A percentile compares a stretch with the other conserved stretches of the same genome.
phyloP scores from a whole-genome alignment of 2,888 invertebrate species.

The Orchesella flavescens region DNA sequence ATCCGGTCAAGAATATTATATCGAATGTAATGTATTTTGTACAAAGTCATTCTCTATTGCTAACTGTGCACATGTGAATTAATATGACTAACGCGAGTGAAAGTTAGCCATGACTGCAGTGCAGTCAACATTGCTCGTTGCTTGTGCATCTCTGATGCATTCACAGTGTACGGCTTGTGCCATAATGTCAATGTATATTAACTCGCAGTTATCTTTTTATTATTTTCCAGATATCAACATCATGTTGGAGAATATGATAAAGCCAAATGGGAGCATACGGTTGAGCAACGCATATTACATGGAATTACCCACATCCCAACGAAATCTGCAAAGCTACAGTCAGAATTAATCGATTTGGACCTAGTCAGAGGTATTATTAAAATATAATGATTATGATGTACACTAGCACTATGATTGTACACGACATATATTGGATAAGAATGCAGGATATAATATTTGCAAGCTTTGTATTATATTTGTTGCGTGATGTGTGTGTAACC shows the following conservation, averaged over 20 bases:
- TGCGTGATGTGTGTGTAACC: too few relatives aligned
- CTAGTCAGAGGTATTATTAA: constrained; percentile 86
- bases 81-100: constrained; percentile 7
- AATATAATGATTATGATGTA: not conserved
- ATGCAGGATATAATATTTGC: too few relatives aligned
- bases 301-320: constrained; percentile 87
- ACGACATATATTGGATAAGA: too few relatives aligned
- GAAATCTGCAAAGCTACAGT: constrained; percentile 86
- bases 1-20: not conserved
- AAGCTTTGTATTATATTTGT: too few relatives aligned
- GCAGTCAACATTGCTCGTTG: too few relatives aligned
- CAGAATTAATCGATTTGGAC: constrained; percentile 96
- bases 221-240: constrained; percentile 86
- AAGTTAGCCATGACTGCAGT: too few relatives aligned
- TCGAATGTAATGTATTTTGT: not conserved
- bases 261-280: constrained; percentile 96
- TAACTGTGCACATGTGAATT: not conserved
- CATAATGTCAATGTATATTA: not conserved
- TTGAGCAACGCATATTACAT: constrained; percentile 91
- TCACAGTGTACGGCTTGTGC: not conserved
- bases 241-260: constrained; percentile 98
- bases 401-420: too few relatives aligned
- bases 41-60: not conserved
- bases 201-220: not conserved
- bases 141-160: not conserved